Evolutionary conservation across 53 echinoderm and acorn worm species (phyloP), one percentile per base, ranked within the genome.

Genomic region (Mesocentrotus franciscanus): DNA sequence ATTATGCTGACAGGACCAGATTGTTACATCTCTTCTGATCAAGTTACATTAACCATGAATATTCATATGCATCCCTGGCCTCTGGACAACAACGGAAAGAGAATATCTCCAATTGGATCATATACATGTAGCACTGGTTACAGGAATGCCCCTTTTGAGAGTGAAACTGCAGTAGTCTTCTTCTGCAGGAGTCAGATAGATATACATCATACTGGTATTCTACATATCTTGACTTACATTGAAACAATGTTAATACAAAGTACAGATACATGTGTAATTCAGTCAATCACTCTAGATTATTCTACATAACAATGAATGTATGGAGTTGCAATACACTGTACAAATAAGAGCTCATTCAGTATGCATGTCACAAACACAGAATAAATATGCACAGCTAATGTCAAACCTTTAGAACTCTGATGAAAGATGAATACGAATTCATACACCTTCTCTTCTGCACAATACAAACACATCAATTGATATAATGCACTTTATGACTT

Each of bases 271-370:
- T 18, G 49, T 49, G 49, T 49, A 49, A 49, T 49, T 49, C 49
- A 49, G 49, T 49, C 3, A 71, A 24, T 71, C 24, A 71, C 24
- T 24, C 71, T 71, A 26, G 24, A 26, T 71, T 24, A 24, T 26
- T 24, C 71, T 71, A 22, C 9, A 71, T 2, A 71, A n/a, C 24
- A 22, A 22, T 2, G 3, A 74, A 74, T 29, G 13, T 18, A 84
- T 84, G 0, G 84, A 84, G 84, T 49, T 84, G 84, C 84, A 84
- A 84, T 22, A 84, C 36, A 42, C 36, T 84, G 36, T 42, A 84
- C 18, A 84, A 49, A 49, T 18, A 84, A 84, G 84, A 49, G 84
- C 10, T 84, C 49, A 42, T 84, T 42, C 36, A 20, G 20, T 84
- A 42, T 58, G 15, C 12, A 27, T 58, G 56, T 56, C 87, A 87